Evolutionary conservation across 2,888 invertebrate species (phyloP).

Genomic region (Nymphalis urticae): DNA sequence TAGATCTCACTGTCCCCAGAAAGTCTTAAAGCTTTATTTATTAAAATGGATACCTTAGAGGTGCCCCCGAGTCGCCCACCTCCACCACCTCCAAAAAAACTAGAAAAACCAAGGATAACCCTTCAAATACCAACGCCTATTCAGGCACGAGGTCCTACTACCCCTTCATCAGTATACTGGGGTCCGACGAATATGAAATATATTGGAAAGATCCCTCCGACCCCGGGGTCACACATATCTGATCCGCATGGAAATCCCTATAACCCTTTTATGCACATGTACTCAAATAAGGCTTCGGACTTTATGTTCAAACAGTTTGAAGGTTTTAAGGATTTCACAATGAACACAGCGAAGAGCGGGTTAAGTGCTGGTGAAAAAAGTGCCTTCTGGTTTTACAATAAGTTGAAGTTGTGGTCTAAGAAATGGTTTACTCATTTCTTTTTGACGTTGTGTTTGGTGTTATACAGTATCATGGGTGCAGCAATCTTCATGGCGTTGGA

Average conservation of each 20-base stretch:
- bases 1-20: slow-evolving; percentile 5
- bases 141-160: slow-evolving; percentile 46
- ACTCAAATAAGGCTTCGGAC: slow-evolving; percentile 86
- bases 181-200: slow-evolving; percentile 47
- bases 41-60: slow-evolving; percentile 56
- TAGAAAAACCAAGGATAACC: slow-evolving; percentile 73
- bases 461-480: slow-evolving; percentile 92
- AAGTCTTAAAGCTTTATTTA: neutral
- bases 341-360: slow-evolving; percentile 87
- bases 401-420: slow-evolving; percentile 88
- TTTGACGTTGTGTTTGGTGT: slow-evolving; percentile 87
- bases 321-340: slow-evolving; percentile 88
- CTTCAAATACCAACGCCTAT: slow-evolving; percentile 69
- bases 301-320: slow-evolving; percentile 91
- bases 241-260: slow-evolving; percentile 65
- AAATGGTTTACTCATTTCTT: slow-evolving; percentile 95
- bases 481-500: slow-evolving; percentile 89
- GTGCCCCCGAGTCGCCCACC: slow-evolving; percentile 63
- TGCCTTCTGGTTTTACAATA: slow-evolving; percentile 90
- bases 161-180: slow-evolving; percentile 52
- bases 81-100: slow-evolving; percentile 64
- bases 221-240: slow-evolving; percentile 63
- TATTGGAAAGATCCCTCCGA: slow-evolving; percentile 51
- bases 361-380: slow-evolving; percentile 91
- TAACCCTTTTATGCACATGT: slow-evolving; percentile 74